Evolutionary conservation across 2,113 vertebrate genomes (phyloP).

Genomic region (Cebus imitator): DNA sequence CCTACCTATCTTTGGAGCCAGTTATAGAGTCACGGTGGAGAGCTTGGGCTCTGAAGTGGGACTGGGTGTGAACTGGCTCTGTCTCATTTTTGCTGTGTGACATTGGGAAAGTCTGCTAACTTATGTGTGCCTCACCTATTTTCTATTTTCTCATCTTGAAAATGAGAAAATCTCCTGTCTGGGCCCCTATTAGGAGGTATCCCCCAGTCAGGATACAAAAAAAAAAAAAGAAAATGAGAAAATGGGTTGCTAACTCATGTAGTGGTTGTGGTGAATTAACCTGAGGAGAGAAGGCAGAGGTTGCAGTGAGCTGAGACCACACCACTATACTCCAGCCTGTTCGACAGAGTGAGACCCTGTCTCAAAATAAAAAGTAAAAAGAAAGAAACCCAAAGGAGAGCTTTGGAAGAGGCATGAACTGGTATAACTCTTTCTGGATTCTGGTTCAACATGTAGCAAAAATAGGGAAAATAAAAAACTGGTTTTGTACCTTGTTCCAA

Average conservation of each 20-base stretch:
- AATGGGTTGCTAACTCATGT: not conserved
- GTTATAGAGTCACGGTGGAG: not conserved
- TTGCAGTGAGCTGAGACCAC: not conserved
- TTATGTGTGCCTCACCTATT: not conserved
- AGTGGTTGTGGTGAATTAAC: no score
- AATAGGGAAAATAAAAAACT: not conserved
- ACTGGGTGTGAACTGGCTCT: not conserved
- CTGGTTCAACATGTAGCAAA: not conserved
- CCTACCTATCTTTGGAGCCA: not conserved
- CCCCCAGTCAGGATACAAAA: no score
- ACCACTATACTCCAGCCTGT: not conserved
- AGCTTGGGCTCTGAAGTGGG: not conserved
- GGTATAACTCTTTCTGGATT: not conserved
- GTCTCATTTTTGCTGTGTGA: not conserved
- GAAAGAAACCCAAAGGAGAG: not conserved
- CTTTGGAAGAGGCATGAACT: not conserved
- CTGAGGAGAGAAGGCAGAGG: not conserved
- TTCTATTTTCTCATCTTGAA: not conserved
- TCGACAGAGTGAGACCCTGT: not conserved
- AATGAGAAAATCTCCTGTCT: not conserved
- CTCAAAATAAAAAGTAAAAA: not conserved
- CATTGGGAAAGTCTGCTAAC: not conserved
- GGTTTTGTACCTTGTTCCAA: slow-evolving; percentile 92
- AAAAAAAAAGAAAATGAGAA: not conserved
- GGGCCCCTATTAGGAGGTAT: no score